These are phyloP conservation scores for Mus spretus DNA, from an alignment of 2,797 vertebrate species.

Conservation along the genomic window DNA sequence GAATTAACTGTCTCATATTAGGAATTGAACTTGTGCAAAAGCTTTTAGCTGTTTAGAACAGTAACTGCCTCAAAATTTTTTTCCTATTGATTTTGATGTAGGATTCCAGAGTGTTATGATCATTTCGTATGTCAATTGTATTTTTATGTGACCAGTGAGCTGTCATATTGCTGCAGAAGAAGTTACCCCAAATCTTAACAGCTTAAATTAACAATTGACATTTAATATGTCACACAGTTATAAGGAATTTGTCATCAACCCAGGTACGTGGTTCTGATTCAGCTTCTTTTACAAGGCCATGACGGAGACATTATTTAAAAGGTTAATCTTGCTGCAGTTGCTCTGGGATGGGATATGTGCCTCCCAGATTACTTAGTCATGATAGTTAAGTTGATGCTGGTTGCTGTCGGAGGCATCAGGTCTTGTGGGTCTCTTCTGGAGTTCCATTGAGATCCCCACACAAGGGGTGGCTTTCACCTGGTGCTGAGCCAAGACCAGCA, in stretches of 20 bases:
- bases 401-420: not conserved
- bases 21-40: constrained; percentile 28
- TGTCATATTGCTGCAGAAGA: not conserved
- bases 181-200: constrained; percentile 8
- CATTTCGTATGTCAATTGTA: constrained; percentile 5
- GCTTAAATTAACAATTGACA: not conserved
- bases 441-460: not conserved
- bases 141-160: not conserved
- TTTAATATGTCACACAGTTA: not conserved
- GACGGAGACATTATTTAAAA: not conserved
- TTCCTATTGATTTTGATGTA: constrained; percentile 26
- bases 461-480: not conserved
- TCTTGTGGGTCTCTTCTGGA: not conserved
- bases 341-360: not conserved
- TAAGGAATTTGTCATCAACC: not conserved
- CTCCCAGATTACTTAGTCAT: not conserved
- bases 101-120: not conserved
- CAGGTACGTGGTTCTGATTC: not conserved
- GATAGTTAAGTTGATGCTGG: not conserved
- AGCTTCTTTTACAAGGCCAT: not conserved
- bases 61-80: not conserved
- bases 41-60: constrained; percentile 30
- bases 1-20: constrained; percentile 49
- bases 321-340: not conserved
- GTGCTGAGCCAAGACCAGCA: not conserved